Evolutionary conservation across 2,888 invertebrate genomes (phyloP).

Genomic region (Euplexia lucipara): DNA sequence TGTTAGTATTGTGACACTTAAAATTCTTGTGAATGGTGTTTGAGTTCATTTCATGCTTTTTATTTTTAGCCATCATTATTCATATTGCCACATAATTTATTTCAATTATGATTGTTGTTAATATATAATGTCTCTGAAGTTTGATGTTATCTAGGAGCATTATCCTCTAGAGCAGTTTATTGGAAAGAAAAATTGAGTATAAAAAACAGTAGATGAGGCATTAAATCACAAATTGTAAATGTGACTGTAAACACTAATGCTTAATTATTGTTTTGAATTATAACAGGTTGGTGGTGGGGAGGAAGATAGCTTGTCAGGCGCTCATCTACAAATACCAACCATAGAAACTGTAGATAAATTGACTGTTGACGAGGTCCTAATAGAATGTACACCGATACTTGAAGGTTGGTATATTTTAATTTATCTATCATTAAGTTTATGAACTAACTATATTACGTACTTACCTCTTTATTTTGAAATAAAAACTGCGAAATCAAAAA

Average conservation of each 20-base stretch:
- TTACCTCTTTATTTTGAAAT: too few species aligned
- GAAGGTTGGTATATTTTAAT: too few species aligned
- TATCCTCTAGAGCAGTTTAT: too few species aligned
- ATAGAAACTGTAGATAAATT: slow-evolving; percentile 4
- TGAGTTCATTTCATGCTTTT: slow-evolving; percentile 4
- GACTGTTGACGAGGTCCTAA: neutral
- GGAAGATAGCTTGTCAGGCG: neutral
- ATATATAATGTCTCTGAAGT: neutral
- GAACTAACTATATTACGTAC: too few species aligned
- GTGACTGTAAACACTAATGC: too few species aligned
- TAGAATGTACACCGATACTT: too few species aligned
- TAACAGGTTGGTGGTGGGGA: neutral
- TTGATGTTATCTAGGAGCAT: too few species aligned
- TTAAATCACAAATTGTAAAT: too few species aligned
- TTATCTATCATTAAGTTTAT: too few species aligned
- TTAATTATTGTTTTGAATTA: slow-evolving; percentile 4
- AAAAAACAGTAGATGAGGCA: too few species aligned
- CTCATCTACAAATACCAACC: neutral
- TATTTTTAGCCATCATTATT: neutral
- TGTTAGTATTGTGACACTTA: slow-evolving; percentile 2
- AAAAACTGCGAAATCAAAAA: too few species aligned
- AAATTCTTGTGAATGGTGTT: neutral
- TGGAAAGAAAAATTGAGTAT: too few species aligned
- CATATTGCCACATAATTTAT: slow-evolving; percentile 2
- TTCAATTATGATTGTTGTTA: slow-evolving; percentile 1